Evolutionary conservation across 1,140 invertebrate species (phyloP).

Genomic region (Geopemphigus sp.): DNA sequence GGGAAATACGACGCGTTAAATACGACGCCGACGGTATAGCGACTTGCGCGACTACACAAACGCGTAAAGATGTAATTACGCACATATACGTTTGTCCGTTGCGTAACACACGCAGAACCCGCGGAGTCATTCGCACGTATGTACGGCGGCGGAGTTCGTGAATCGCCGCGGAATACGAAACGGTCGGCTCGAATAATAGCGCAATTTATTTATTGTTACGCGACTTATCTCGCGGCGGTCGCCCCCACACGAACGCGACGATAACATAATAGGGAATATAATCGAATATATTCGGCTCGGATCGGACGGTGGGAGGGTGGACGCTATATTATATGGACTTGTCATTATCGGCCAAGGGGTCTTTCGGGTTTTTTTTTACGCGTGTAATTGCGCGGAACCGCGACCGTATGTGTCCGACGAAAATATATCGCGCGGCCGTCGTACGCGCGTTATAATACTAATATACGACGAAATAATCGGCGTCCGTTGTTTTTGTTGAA

Average conservation of each 20-base stretch:
- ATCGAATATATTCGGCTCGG: neutral
- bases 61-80: constrained; percentile 18
- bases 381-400: no score
- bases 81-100: neutral
- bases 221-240: neutral
- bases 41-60: constrained; percentile 1
- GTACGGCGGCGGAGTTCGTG: neutral
- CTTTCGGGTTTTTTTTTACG: no score
- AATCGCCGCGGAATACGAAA: neutral
- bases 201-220: no score
- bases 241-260: no score
- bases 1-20: neutral
- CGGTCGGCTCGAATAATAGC: neutral
- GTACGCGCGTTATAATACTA: no score
- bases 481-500: no score
- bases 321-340: no score
- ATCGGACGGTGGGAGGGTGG: no score
- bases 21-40: neutral
- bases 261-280: neutral
- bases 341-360: no score
- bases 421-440: neutral
- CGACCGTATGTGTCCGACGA: neutral
- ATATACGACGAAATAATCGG: no score
- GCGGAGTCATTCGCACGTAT: constrained; percentile 3
- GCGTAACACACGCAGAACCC: no score